A percentile compares a stretch with the other conserved stretches of the same genome.
phyloP scores from a whole-genome alignment of 2,888 invertebrate genomes.

The Dasysyrphus tricinctus region DNA sequence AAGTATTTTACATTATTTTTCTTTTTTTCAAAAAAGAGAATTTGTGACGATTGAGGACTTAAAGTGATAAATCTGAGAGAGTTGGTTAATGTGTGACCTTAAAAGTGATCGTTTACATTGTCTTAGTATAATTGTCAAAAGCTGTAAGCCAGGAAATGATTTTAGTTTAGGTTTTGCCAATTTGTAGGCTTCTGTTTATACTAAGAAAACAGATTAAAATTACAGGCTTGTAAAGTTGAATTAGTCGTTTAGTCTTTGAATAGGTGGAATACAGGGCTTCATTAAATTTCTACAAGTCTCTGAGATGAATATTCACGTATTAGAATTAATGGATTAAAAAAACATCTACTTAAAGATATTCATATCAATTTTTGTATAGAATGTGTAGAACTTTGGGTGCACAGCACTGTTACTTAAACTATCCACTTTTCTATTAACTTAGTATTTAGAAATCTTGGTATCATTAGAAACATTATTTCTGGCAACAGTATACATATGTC shows the following conservation, averaged over 20 bases:
- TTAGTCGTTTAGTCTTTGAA: neutral
- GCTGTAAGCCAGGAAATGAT: conserved; percentile 3
- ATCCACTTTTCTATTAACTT: no score
- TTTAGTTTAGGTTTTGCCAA: neutral
- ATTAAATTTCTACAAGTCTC: no score
- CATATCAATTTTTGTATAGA: no score
- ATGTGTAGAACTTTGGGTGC: no score
- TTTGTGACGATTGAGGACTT: neutral
- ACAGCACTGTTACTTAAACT: no score
- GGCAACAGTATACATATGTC: no score
- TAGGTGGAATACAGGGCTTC: no score
- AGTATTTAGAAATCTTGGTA: no score
- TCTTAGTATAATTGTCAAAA: neutral
- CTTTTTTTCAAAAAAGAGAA: neutral
- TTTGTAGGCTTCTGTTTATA: neutral
- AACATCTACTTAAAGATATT: no score
- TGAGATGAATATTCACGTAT: no score
- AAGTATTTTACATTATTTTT: neutral
- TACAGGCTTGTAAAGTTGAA: neutral
- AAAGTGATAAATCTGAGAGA: neutral
- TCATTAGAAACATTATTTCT: no score
- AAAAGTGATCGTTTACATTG: neutral
- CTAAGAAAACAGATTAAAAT: neutral
- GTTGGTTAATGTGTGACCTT: neutral
- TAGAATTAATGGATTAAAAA: no score